Conservation (phyloP, 2,113 vertebrate species). For the Melanostigma gelatinosum region DNA sequence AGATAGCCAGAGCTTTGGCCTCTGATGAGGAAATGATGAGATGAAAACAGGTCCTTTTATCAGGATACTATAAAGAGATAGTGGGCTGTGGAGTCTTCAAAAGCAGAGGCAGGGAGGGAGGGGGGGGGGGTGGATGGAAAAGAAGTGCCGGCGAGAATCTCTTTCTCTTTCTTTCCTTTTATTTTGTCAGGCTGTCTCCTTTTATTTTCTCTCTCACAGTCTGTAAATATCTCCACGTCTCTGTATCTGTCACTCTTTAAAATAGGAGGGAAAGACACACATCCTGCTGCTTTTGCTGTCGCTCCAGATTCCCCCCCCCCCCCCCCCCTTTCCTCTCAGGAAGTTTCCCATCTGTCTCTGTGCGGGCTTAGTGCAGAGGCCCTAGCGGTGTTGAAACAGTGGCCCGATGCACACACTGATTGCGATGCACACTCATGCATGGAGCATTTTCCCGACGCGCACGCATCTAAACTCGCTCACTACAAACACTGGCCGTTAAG, state of each 20-base stretch:
- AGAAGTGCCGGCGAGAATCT: conserved; percentile 28
- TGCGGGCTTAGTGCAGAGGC: conserved; percentile 76
- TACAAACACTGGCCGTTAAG: conserved; percentile 46
- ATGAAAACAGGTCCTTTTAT: conserved; percentile 70
- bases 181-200: conserved; percentile 60
- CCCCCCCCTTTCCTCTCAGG: conserved; percentile 78
- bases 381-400: conserved; percentile 80
- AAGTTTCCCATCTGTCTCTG: conserved; percentile 84
- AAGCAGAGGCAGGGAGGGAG: conserved; percentile 37
- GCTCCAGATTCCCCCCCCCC: conserved; percentile 57
- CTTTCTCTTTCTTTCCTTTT: conserved; percentile 38
- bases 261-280: conserved; percentile 78
- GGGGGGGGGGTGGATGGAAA: not conserved
- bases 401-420: conserved; percentile 75
- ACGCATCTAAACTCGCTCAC: conserved; percentile 43
- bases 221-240: conserved; percentile 64
- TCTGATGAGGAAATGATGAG: conserved; percentile 73
- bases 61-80: conserved; percentile 69
- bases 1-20: conserved; percentile 69
- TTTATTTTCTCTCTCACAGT: conserved; percentile 57
- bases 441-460: conserved; percentile 56
- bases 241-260: conserved; percentile 73
- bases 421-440: conserved; percentile 71
- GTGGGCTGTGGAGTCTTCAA: conserved; percentile 58
- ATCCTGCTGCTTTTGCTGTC: conserved; percentile 79